These are phyloP conservation scores for Ceratoteleas bidentatus DNA, from an alignment of 1,140 invertebrate species.

Conservation along the genomic window DNA sequence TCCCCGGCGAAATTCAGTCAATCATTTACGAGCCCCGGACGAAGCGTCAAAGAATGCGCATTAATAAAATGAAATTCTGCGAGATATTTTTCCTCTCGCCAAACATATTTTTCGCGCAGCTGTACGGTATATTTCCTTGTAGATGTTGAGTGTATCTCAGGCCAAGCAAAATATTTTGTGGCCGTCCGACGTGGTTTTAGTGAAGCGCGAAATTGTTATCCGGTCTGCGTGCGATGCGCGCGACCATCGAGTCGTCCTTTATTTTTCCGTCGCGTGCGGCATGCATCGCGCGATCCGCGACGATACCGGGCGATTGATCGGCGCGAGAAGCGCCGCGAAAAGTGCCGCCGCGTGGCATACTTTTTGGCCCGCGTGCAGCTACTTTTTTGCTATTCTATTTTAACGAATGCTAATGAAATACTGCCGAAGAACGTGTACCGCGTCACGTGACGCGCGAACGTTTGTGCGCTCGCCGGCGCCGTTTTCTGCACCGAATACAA, in stretches of 20 bases:
- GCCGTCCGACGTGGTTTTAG: no score
- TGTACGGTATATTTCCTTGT: no score
- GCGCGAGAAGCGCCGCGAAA: constrained; percentile 6
- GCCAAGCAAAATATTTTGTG: no score
- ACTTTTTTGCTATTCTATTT: constrained; percentile 2
- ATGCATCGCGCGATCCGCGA: constrained; percentile 15
- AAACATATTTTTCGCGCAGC: no score
- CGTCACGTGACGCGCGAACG: constrained; percentile 22
- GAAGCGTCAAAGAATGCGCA: no score
- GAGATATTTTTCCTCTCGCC: no score
- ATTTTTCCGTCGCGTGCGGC: constrained; percentile 16
- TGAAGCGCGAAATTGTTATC: constrained; percentile 38
- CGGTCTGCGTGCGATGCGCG: constrained; percentile 12
- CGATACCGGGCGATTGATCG: constrained; percentile 12
- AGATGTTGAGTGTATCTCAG: no score
- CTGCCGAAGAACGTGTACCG: not conserved
- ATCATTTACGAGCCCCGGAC: no score
- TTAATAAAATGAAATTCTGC: no score
- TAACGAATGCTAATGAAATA: constrained; percentile 29
- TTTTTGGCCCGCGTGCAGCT: not conserved
- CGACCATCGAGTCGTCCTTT: not conserved
- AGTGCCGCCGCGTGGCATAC: constrained; percentile 2
- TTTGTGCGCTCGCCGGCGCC: constrained; percentile 4
- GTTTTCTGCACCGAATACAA: constrained; percentile 27
- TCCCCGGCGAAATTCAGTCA: no score